Percentiles rank a stretch among this genome's conserved stretches.
phyloP scores from a whole-genome alignment of 2,113 vertebrate species.

The Pteronura brasiliensis region DNA sequence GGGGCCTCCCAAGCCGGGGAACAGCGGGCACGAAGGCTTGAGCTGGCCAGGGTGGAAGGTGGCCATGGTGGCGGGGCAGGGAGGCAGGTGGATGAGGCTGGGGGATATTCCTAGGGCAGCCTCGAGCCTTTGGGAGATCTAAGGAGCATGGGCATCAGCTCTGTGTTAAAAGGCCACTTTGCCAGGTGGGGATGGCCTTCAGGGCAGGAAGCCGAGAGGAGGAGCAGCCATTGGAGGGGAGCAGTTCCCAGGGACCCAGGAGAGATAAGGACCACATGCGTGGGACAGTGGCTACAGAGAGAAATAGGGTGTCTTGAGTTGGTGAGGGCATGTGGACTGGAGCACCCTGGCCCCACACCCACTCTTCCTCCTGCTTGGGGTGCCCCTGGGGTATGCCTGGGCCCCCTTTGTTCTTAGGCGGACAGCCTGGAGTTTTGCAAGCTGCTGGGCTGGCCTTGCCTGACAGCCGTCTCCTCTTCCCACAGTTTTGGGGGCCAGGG shows the following conservation, averaged over 20 bases:
- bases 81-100: not conserved
- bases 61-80: not conserved
- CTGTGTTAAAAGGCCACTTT: not conserved
- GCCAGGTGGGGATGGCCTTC: rapidly evolving
- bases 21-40: rapidly evolving
- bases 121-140: not conserved
- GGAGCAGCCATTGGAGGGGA: not conserved
- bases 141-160: rapidly evolving
- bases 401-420: not conserved
- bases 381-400: not conserved
- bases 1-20: rapidly evolving
- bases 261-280: not conserved
- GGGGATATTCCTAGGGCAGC: not conserved
- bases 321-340: not conserved
- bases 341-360: not conserved
- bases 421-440: no score
- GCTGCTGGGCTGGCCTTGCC: not conserved
- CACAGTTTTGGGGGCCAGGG: not conserved
- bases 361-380: not conserved
- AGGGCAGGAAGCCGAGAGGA: not conserved
- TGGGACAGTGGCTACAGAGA: not conserved
- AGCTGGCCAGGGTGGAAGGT: not conserved
- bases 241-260: not conserved
- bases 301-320: no score
- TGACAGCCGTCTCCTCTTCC: not conserved